Conservation (phyloP, 2,113 vertebrate genomes). For the Oncorhynchus tshawytscha region DNA sequence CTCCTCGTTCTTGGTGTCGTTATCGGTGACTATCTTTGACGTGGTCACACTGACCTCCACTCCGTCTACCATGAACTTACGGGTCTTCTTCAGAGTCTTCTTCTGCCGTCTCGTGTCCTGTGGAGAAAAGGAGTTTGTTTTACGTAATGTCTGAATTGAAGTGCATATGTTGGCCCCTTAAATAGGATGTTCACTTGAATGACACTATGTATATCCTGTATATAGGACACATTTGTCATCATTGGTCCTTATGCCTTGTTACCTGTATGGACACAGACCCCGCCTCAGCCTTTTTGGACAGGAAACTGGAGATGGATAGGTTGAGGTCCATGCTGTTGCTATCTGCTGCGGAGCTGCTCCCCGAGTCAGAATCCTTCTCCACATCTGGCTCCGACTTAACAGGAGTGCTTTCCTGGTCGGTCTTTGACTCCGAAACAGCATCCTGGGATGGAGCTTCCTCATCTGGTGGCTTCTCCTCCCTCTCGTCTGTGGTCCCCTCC, state of each 20-base stretch:
- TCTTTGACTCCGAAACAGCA: conserved; percentile 54
- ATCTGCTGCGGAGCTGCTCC: conserved; percentile 89
- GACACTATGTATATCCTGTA: no score
- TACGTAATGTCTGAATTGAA: background rate
- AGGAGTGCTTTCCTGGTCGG: conserved; percentile 58
- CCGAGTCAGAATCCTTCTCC: conserved; percentile 92
- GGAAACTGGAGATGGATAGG: conserved; percentile 95
- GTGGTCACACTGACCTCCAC: conserved; percentile 98
- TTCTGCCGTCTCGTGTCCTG: conserved; percentile 93
- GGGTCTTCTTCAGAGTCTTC: conserved; percentile 97
- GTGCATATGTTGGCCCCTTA: background rate
- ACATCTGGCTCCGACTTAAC: conserved; percentile 63
- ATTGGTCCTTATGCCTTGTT: conserved; percentile 19
- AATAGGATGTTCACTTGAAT: background rate
- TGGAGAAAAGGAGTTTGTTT: background rate
- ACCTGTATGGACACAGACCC: conserved; percentile 95
- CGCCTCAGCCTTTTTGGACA: conserved; percentile 91
- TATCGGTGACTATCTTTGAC: conserved; percentile 96
- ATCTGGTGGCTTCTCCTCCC: conserved; percentile 39
- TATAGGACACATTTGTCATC: conserved; percentile 19
- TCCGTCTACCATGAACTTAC: conserved; percentile 97
- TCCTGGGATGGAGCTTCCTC: conserved; percentile 48
- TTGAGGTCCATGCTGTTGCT: conserved; percentile 95
- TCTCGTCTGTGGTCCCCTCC: conserved; percentile 40
- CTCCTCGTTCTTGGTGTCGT: conserved; percentile 94